Conservation (phyloP, 2,888 invertebrate species). For the Conomelus anceps region DNA sequence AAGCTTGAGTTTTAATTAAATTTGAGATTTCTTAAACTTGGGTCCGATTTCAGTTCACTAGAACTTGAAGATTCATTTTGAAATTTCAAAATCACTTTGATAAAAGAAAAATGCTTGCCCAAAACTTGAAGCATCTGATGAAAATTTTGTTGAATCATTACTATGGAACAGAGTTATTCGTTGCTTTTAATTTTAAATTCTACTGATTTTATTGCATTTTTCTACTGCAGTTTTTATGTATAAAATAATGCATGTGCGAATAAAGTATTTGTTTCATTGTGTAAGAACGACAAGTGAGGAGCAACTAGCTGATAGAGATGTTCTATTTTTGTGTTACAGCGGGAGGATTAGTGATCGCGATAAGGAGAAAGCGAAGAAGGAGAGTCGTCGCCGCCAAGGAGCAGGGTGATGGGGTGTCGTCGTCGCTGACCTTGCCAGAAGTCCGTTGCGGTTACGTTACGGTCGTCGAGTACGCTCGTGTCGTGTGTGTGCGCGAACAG, state of each 20-base stretch:
- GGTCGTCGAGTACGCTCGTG: constrained; percentile 6
- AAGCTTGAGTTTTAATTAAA: background rate
- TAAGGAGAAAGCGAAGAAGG: constrained; percentile 10
- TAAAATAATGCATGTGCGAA: background rate
- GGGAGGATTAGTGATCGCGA: background rate
- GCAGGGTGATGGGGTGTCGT: constrained; percentile 4
- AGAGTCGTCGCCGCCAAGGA: background rate
- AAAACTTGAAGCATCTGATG: background rate
- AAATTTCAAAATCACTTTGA: too few relatives aligned
- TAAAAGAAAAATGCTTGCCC: too few relatives aligned
- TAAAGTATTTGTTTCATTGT: background rate
- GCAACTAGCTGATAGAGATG: background rate
- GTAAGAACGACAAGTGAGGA: background rate
- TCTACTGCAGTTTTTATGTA: background rate
- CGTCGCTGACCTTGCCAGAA: constrained; percentile 8
- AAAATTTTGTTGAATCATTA: background rate
- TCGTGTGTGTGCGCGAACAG: background rate
- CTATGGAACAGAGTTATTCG: background rate
- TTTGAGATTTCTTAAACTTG: too few relatives aligned
- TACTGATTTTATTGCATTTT: too few relatives aligned
- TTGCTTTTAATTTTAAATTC: too few relatives aligned
- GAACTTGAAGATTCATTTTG: too few relatives aligned
- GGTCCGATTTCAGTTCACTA: too few relatives aligned
- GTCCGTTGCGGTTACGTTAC: background rate
- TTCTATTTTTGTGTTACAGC: background rate